Evolutionary conservation across 2,888 invertebrate genomes (phyloP), one percentile per base, ranked within the genome.

Genomic region (Cephalotes varians): DNA sequence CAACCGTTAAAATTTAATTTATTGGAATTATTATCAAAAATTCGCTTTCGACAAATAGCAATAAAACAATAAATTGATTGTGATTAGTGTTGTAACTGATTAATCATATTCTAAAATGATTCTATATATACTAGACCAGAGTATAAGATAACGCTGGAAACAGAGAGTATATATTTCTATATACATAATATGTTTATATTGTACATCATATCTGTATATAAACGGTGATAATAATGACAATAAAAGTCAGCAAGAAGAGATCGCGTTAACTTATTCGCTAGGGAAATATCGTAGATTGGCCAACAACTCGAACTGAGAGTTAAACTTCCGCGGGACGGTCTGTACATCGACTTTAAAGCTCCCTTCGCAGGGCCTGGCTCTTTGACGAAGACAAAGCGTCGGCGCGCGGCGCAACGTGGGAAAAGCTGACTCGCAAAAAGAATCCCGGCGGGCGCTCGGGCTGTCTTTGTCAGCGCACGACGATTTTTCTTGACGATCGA

Each of bases 311-410:
- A 49, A 62, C 49, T 18, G 62, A 74, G 74, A 62, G 49, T 62
- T 25, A 49, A 49, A 74, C 74, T 74, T 49, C 60, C 74, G 21
- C n/a, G 47, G 47, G 21, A 25, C 69, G 47, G 31, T 56, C 47
- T 74, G 60, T 74, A 74, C n/a, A 74, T 74, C 62, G 74, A 62
- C 34, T 62, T 62, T 62, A 62, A 74, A 74, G 25, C 56, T 58
- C 28, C 21, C 56, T 56, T 71, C 71, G 15, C 47, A 49, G 49
- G 62, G 18, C 69, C 51, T 18, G 34, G 47, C 47, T 60, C 74
- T 74, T 74, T 74, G 74, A 74, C 74, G 74, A 62, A 74, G 74
- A 74, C 74, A 74, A 74, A 74, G 74, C 62, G 47, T 47, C 47
- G 47, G 34, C 58, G 28, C 28, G 58, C n/a, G n/a, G 74, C 25